Evolutionary conservation across 2,888 invertebrate genomes (phyloP), one percentile per base, ranked within the genome.

Genomic region (Sylvicola cinctus): DNA sequence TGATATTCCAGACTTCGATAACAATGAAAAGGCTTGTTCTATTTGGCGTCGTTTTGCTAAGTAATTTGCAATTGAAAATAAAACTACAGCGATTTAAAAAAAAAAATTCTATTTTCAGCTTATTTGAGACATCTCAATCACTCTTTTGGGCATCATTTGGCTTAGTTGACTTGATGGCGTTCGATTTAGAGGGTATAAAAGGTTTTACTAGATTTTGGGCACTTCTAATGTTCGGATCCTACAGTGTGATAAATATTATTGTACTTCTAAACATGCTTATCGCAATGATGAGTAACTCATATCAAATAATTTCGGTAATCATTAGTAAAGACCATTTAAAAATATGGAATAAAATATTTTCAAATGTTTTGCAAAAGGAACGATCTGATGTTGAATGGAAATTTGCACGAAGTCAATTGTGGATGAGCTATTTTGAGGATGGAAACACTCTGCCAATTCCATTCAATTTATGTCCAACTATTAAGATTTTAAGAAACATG

Each of bases 201-300:
- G 80, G 81, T 45, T 91, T 91, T 56, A 95, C 96, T 0, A 71
- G 87, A 49, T 96, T 87, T 63, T 96, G 80, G 93, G 91, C 91
- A 0, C 68, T 95, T 35, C 69, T 95, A 4, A 93, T 96, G 77
- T 96, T 96, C 52, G 96, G 96, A 29, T 87, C 85, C 4, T 96
- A 96, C 60, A 90, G 90, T 37, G 90, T 88, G 40, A 95, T 96
- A 58, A 91, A 93, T 54, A 80, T 96, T 42, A 90, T 96, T 45
- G 95, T 96, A 2, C 67, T 96, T 16, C 70, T 96, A 40, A 96
- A 96, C 60, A 87, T 96, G 78, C 71, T 96, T 28, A 95, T 96
- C 52, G 96, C 96, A 49, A 96, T 96, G 96, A 95, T 96, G 93
- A 91, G 90, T 39, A 95, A 90, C 58, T 95, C 93, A 2, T 96